A percentile compares a stretch with the other conserved stretches of the same genome.
Evolutionary conservation across 2,888 invertebrate species (phyloP).

Genomic region (Mesoligia furuncula): DNA sequence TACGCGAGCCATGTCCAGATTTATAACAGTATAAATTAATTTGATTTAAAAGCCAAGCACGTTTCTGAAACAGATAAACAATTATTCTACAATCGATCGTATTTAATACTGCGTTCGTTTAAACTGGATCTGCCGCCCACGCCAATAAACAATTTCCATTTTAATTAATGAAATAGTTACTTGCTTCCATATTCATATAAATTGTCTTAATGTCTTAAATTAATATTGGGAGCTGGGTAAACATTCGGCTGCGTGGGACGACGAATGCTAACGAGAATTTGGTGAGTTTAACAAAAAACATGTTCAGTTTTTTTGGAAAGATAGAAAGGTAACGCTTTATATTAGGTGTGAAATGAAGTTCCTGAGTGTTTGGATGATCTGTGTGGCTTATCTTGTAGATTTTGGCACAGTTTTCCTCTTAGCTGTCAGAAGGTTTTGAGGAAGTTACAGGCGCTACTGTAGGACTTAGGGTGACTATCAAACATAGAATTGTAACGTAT

Average conservation of each 20-base stretch:
- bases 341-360: constrained; percentile 26
- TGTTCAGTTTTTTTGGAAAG: constrained; percentile 44
- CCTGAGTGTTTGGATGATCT: background rate
- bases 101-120: constrained; percentile 72
- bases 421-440: background rate
- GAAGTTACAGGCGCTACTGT: background rate
- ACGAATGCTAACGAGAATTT: constrained; percentile 52
- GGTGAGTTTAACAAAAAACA: constrained; percentile 38
- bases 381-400: background rate
- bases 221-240: constrained; percentile 66
- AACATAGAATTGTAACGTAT: background rate
- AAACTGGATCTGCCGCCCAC: constrained; percentile 80
- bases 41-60: constrained; percentile 69
- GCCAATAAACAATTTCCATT: constrained; percentile 79
- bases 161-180: constrained; percentile 79
- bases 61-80: constrained; percentile 71
- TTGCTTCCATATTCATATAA: constrained; percentile 70
- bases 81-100: constrained; percentile 74
- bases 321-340: constrained; percentile 20
- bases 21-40: constrained; percentile 60
- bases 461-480: background rate
- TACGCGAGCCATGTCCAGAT: constrained; percentile 40
- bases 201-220: constrained; percentile 69
- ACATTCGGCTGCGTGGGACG: constrained; percentile 60
- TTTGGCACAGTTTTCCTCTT: constrained; percentile 7